Evolutionary conservation across 2,888 invertebrate species (phyloP), one percentile per base, ranked within the genome.

Genomic region (Cerastis leucographa): DNA sequence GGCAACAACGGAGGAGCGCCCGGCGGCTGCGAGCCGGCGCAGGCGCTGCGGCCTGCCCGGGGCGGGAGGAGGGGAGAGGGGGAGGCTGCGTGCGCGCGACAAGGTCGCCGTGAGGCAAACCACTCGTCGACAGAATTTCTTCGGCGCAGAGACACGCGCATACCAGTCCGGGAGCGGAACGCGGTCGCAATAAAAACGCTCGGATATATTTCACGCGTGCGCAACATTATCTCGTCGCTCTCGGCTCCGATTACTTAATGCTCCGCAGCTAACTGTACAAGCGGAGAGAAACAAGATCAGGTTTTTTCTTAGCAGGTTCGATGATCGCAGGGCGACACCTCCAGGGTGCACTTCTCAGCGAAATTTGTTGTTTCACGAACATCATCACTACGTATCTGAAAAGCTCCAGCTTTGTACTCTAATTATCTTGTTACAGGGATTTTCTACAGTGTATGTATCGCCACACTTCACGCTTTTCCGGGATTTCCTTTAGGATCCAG

Each of bases 81-180:
- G 91, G 89, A 90, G 85, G 91, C 91, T 89, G 92, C 89, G 90
- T 88, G 87, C 88, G 90, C 89, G 90, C 91, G 92, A 93, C 96
- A 96, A 96, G 96, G 96, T 96, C 96, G 96, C 92, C 92, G 94
- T 94, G 94, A 96, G 96, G 96, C 96, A 95, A 96, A 96, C 96
- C 95, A 95, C 96, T 96, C 95, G 93, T 93, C 94, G 94, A 93
- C 94, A 94, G 93, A 95, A 95, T 95, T 94, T 95, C 95, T 95
- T 95, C 93, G 94, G 89, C 91, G 92, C 94, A 94, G 94, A 94
- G 93, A 94, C 95, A 94, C 93, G 91, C 93, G 91, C 94, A 94
- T 94, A 94, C 94, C 94, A 94, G 94, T 92, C 91, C 91, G 92
- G 89, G 91, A 92, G 92, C 91, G 94, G 94, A 95, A 95, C 95